Evolutionary conservation across 2,797 vertebrate species (phyloP).

Genomic region (Gymnocypris eckloni): DNA sequence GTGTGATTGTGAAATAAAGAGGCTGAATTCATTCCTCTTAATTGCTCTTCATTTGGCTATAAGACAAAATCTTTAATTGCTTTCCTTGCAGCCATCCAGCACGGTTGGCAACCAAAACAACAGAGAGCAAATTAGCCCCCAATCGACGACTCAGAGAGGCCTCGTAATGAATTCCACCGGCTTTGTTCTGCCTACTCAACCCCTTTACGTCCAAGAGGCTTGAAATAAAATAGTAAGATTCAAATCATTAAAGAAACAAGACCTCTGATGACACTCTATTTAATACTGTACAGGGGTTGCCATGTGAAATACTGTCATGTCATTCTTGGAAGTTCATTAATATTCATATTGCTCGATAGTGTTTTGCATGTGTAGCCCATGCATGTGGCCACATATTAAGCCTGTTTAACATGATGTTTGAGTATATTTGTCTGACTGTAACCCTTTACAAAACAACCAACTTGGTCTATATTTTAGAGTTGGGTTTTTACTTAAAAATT

Average conservation of each 20-base stretch:
- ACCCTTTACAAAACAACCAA: not conserved
- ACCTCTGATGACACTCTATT: constrained; percentile 51
- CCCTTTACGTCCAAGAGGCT: constrained; percentile 55
- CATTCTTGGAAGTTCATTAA: constrained; percentile 18
- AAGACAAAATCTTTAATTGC: constrained; percentile 69
- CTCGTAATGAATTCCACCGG: constrained; percentile 66
- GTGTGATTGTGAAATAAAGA: constrained; percentile 65
- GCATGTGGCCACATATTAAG: not conserved
- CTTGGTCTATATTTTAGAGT: not conserved
- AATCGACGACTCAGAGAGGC: constrained; percentile 52
- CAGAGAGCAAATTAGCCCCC: constrained; percentile 54
- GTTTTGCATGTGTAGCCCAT: not conserved
- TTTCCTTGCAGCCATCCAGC: constrained; percentile 60
- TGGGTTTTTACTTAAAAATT: not conserved
- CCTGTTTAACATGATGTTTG: not conserved
- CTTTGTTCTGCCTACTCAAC: constrained; percentile 67
- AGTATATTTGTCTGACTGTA: not conserved
- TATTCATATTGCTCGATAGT: constrained; percentile 23
- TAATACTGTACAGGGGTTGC: constrained; percentile 49
- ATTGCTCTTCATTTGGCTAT: constrained; percentile 64
- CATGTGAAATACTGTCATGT: constrained; percentile 51
- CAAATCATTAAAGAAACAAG: constrained; percentile 62
- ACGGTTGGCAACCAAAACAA: constrained; percentile 49
- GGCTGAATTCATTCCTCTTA: constrained; percentile 65
- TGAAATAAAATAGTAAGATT: constrained; percentile 66